A percentile compares a stretch with the other conserved stretches of the same genome.
These are phyloP conservation scores for Vulpes vulpes DNA, from an alignment of 2,113 vertebrate genomes.

Conservation along the genomic window DNA sequence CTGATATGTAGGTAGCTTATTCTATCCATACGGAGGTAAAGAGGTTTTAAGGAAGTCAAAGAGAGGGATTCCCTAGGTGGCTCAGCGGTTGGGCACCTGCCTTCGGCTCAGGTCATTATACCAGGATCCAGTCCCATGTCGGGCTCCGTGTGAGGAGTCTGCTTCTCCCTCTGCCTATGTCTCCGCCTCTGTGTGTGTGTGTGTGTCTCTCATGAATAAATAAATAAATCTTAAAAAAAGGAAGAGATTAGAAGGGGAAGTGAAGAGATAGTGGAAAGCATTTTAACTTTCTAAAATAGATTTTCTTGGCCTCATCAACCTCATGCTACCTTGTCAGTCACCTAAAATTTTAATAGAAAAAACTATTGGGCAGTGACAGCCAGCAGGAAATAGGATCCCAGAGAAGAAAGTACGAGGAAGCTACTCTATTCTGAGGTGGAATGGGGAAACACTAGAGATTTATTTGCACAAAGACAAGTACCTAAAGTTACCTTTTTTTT, in stretches of 20 bases:
- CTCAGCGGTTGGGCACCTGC: no score
- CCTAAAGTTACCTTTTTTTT: background rate
- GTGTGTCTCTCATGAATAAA: no score
- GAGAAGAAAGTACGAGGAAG: background rate
- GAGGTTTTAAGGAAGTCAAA: background rate
- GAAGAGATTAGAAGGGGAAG: background rate
- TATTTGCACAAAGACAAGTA: background rate
- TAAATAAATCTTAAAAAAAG: no score
- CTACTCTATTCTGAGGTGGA: background rate
- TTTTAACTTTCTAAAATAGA: slow-evolving; percentile 28
- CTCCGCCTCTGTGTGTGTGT: no score
- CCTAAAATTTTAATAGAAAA: slow-evolving; percentile 9
- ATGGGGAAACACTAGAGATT: background rate
- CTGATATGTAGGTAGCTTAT: background rate
- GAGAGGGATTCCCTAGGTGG: background rate
- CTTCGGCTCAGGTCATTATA: no score
- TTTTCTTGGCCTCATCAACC: background rate
- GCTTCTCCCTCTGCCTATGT: no score
- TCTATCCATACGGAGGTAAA: background rate
- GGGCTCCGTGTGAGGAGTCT: no score
- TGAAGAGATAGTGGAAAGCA: background rate
- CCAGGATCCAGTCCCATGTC: no score
- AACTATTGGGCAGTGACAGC: background rate
- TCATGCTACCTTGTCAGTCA: background rate
- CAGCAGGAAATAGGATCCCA: background rate